A percentile compares a stretch with the other conserved stretches of the same genome.
Conservation (phyloP, 2,888 invertebrate genomes). For the Cephus sareptanus region DNA sequence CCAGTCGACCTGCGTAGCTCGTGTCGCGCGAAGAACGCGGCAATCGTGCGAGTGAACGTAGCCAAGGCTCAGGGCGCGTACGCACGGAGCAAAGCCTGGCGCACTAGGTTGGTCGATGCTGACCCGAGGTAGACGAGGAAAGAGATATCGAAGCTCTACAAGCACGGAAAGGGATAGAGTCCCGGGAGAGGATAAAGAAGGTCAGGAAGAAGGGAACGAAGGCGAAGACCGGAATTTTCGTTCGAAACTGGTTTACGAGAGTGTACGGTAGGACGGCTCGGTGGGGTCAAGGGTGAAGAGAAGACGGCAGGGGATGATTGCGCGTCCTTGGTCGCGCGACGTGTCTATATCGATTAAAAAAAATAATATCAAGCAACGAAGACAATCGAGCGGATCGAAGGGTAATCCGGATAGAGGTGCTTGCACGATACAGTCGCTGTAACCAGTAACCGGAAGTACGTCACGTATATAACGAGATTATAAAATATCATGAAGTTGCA, state of each 20-base stretch:
- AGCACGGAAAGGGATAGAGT: background rate
- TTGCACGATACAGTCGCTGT: background rate
- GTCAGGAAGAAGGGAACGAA: background rate
- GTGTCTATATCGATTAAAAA: background rate
- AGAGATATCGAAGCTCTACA: background rate
- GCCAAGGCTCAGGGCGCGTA: background rate
- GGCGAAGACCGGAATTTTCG: background rate
- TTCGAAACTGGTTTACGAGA: background rate
- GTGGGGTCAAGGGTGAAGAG: background rate
- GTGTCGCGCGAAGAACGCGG: background rate
- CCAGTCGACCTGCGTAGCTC: background rate
- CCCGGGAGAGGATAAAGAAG: background rate
- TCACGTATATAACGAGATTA: constrained; percentile 35
- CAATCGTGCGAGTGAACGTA: background rate
- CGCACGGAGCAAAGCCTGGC: background rate
- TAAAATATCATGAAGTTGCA: constrained; percentile 45
- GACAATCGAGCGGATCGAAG: background rate
- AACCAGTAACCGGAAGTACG: background rate
- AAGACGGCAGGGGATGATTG: background rate
- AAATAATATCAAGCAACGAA: background rate
- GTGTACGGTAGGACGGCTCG: background rate
- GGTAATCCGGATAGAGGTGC: background rate
- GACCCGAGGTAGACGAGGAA: background rate
- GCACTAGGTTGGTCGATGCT: background rate
- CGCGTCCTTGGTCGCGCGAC: background rate